These are phyloP conservation scores for Drosophila phalerata DNA, from an alignment of 2,888 invertebrate species.

Conservation along the genomic window DNA sequence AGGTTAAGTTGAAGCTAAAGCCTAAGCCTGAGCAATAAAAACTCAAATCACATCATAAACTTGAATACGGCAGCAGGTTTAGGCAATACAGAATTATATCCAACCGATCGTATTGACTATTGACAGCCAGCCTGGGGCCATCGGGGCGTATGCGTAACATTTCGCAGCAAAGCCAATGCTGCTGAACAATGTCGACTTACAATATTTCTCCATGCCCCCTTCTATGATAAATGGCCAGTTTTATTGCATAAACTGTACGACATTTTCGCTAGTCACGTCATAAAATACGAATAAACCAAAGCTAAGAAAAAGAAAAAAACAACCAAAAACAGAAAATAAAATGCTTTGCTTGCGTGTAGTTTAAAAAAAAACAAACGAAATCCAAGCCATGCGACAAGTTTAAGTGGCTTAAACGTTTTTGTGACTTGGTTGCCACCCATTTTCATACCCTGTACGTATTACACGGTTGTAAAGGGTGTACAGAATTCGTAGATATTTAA, in stretches of 20 bases:
- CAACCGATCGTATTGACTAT: constrained; percentile 31
- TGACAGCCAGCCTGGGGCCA: constrained; percentile 66
- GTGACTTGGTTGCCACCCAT: constrained; percentile 61
- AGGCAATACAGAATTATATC: constrained; percentile 18
- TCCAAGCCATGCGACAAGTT: constrained; percentile 70
- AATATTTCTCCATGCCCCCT: constrained; percentile 57
- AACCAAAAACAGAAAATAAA: constrained; percentile 30
- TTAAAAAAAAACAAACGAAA: constrained; percentile 37
- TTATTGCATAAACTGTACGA: constrained; percentile 80
- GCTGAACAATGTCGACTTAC: constrained; percentile 66
- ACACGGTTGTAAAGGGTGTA: not conserved
- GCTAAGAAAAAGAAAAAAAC: constrained; percentile 12
- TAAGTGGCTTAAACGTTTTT: constrained; percentile 67
- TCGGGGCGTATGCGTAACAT: constrained; percentile 79
- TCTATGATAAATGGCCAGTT: constrained; percentile 77
- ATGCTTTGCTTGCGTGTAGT: constrained; percentile 34
- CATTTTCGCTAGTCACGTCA: constrained; percentile 70
- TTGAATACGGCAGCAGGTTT: constrained; percentile 32
- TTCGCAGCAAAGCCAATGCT: constrained; percentile 40
- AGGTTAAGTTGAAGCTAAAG: constrained; percentile 65
- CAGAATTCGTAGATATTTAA: not conserved
- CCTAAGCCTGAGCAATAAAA: constrained; percentile 59
- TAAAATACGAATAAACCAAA: constrained; percentile 35
- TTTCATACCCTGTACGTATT: constrained; percentile 13
- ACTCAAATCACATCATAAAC: constrained; percentile 68